Percentiles rank a stretch among this genome's conserved stretches.
Conservation (phyloP, 2,797 vertebrate genomes). For the Calcarius lapponicus region DNA sequence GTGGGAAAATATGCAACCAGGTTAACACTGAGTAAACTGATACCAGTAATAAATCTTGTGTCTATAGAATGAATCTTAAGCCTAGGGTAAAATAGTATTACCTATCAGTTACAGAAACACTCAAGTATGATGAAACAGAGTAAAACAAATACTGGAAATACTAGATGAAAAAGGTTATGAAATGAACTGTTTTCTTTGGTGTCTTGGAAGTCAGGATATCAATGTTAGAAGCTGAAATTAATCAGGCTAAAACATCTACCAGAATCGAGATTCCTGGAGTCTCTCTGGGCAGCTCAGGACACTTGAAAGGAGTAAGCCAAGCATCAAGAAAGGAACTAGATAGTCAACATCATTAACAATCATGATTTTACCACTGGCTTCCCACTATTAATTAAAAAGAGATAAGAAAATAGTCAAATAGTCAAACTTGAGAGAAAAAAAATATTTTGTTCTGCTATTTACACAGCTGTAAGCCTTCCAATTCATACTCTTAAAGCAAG, state of each 20-base stretch:
- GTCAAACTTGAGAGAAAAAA: not conserved
- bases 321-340: not conserved
- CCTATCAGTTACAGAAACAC: not conserved
- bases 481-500: not conserved
- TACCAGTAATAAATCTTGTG: not conserved
- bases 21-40: conserved; percentile 6
- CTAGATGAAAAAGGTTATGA: not conserved
- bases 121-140: not conserved
- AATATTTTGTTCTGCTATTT: not conserved
- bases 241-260: not conserved
- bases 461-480: not conserved
- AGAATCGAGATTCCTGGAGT: not conserved
- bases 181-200: not conserved
- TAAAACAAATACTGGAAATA: not conserved
- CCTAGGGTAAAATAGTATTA: not conserved
- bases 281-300: not conserved
- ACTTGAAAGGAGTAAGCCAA: not conserved
- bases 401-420: not conserved
- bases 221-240: not conserved
- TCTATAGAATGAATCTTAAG: not conserved
- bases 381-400: not conserved
- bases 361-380: not conserved
- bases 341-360: not conserved
- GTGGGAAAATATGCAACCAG: not conserved
- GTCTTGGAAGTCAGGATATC: not conserved